These are phyloP conservation scores for Gryllus bimaculatus DNA, from an alignment of 1,140 invertebrate species.

Conservation along the genomic window DNA sequence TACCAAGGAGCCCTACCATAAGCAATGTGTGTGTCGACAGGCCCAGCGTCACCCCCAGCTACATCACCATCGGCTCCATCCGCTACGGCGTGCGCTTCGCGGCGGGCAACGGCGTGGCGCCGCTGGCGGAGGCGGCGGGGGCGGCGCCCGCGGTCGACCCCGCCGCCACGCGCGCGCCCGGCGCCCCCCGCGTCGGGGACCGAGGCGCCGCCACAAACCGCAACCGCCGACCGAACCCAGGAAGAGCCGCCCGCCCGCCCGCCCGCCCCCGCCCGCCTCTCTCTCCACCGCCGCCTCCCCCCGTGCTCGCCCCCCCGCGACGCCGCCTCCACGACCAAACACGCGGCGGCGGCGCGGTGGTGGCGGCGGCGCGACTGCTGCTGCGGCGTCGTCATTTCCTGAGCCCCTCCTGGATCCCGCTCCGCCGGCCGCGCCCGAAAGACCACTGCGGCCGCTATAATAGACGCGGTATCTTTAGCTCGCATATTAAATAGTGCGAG, in stretches of 20 bases:
- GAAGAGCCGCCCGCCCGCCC: conserved; percentile 11
- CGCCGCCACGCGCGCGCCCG: conserved; percentile 4
- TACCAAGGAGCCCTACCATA: too few relatives aligned
- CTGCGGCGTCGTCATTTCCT: conserved; percentile 20
- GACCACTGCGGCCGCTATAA: conserved; percentile 28
- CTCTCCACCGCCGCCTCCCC: too few relatives aligned
- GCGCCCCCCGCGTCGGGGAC: background rate
- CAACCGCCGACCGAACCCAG: conserved; percentile 29
- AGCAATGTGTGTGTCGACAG: background rate
- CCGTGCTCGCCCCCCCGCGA: background rate
- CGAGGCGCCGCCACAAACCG: conserved; percentile 28
- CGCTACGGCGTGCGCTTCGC: conserved; percentile 46
- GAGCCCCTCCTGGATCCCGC: conserved; percentile 29
- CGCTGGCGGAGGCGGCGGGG: background rate
- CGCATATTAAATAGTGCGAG: conserved; percentile 34
- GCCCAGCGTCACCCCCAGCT: conserved; percentile 28
- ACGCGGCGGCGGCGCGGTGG: background rate
- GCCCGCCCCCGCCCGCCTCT: too few relatives aligned
- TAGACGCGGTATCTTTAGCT: conserved; percentile 37
- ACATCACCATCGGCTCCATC: conserved; percentile 47
- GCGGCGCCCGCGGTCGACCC: background rate
- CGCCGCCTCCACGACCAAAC: background rate
- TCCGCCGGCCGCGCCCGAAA: conserved; percentile 23
- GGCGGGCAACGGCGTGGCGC: background rate
- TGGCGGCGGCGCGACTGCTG: conserved; percentile 22